Percentiles rank a stretch among this genome's conserved stretches.
These are phyloP conservation scores for Malacoctenus gilli DNA, from an alignment of 2,797 vertebrate species.

Conservation along the genomic window DNA sequence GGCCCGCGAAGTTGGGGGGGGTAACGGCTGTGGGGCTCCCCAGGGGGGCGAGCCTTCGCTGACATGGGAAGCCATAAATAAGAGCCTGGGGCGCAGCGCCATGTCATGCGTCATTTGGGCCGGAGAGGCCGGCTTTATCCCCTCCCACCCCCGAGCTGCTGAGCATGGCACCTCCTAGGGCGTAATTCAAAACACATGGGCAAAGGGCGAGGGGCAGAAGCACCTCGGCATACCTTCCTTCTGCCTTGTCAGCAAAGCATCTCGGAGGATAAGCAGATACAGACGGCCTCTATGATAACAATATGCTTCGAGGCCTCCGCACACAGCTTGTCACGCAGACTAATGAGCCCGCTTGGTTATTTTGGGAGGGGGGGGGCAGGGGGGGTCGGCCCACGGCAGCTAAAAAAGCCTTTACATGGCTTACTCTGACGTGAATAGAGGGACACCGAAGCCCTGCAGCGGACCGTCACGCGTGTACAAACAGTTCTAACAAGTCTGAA, in stretches of 20 bases:
- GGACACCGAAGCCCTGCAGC: no score
- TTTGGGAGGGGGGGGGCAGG: conserved; percentile 14
- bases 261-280: conserved; percentile 73
- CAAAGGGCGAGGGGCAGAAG: conserved; percentile 73
- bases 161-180: conserved; percentile 82
- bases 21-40: conserved; percentile 68
- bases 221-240: conserved; percentile 72
- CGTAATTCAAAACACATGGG: conserved; percentile 83
- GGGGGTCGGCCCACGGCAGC: no score
- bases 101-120: conserved; percentile 83
- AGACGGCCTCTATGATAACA: conserved; percentile 50
- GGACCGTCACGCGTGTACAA: no score
- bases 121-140: conserved; percentile 78
- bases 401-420: no score
- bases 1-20: conserved; percentile 54
- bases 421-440: no score
- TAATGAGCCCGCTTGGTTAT: conserved; percentile 2
- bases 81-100: conserved; percentile 75
- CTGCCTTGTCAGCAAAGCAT: conserved; percentile 73
- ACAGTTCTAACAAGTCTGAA: no score
- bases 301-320: conserved; percentile 4
- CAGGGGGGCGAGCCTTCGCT: conserved; percentile 74
- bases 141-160: conserved; percentile 68
- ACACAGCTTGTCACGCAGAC: conserved; percentile 15
- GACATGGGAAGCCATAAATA: conserved; percentile 87